Base-by-base conservation (phyloP, 2,113 vertebrate genomes). In the Rynchops niger region DNA sequence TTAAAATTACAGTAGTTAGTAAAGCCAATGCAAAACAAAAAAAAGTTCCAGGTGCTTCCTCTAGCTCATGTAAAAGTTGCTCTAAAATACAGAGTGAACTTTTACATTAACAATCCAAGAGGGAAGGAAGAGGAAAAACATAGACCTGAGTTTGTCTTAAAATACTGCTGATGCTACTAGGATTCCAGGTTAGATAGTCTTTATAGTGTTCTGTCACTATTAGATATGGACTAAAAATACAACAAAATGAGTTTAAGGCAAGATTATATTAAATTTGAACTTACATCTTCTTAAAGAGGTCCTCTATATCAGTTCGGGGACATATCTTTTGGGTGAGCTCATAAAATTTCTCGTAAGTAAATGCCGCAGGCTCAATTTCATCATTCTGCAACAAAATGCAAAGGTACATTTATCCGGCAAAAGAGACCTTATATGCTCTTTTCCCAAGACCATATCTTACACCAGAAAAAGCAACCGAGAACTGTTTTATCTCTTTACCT, bases 301-400 rank as follows among this genome's bases (percentile, higher is more conserved):
- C 99, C 94, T 99, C 99, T 86, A 99, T 99, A 94, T 99, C 99
- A 42, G 99, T 99, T 80, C 99, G 99, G 94, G 99, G 99, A 97
- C 99, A 99, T 97, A 99, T 99, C 98, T 99, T 99, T 98, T 99
- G 99, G 34, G 99, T 99, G 78, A 99, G 99, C 65, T 99, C 99
- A 98, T 99, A 99, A 98, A 99, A 99, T 96, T 99, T 99, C 95
- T 99, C 99, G 0, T 99, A 99, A 93, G 99, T 99, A 98, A 99
- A 99, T 52, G 98, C 99, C 9, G 98, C 92, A 21, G 98, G 99
- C 82, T 99, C 99, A 15, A 99, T 99, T 98, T 99, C 99, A 92
- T 99, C 99, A n/a, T 99, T 99, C 99, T 99, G 98, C 21, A 98
- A 97, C 50, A 86, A 95, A 85, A 82, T 17, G 61, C 55, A 92